Base-by-base conservation (phyloP, 1,140 invertebrate species). In the Apis dorsata region DNA sequence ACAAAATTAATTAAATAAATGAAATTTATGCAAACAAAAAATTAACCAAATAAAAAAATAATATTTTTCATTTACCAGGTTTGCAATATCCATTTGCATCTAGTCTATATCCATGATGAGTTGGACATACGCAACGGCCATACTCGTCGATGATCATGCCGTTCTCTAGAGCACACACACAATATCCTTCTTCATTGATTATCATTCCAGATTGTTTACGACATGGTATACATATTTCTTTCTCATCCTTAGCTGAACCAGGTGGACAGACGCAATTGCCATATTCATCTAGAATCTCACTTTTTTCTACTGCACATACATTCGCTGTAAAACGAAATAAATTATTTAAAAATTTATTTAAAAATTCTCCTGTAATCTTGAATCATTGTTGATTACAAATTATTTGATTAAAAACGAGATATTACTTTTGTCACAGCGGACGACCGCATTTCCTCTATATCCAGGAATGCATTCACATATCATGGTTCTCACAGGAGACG, bases 401-500 rank as follows among this genome's bases (percentile, higher is more conserved):
- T 1, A 24, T 9, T 10, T 3, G 24, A 74, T 34, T 9, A 12
- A 53, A n/a, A 2, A 55, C 13, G 4, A 15, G 55, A n/a, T 51
- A 81, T 88, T 95, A 94, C 97, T 95, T 93, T 95, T 95, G 87
- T 96, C 96, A 90, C 97, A 98, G 90, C 96, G 95, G 62, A 96
- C 94, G 44, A 97, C 95, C 28, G 97, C 97, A 91, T 97, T 97
- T 92, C 97, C 97, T 92, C 95, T 96, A 91, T 97, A 98, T 69
- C 97, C 97, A 49, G 97, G 96, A n/a, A 97, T 91, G 91, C 98
- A 98, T 92, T 97, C 96, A 88, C 98, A 99, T 79, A 97, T 96
- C 97, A 98, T 97, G 21, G 97, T 98, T 88, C 97, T 95, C 0
- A 98, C 96, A 2, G 98, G 97, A 44, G 96, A 93, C 0, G 98